These are phyloP conservation scores for Drosophila colorata DNA, from an alignment of 2,888 invertebrate species.

Conservation along the genomic window DNA sequence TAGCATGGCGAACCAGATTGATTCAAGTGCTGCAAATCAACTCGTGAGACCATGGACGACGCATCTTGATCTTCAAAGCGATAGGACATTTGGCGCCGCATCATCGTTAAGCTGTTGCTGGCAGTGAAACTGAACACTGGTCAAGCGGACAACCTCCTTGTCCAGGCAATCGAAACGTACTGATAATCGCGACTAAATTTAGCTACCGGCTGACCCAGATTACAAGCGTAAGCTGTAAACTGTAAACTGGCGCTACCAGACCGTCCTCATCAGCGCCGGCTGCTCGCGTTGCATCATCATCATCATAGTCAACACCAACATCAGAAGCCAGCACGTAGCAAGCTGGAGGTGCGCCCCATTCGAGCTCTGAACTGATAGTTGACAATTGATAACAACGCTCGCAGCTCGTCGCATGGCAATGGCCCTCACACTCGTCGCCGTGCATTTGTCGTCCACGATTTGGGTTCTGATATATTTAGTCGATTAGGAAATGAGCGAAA, in stretches of 20 bases:
- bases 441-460: slow-evolving; percentile 35
- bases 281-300: slow-evolving; percentile 44
- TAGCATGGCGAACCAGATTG: no score
- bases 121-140: slow-evolving; percentile 2
- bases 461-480: slow-evolving; percentile 46
- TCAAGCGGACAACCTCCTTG: slow-evolving; percentile 38
- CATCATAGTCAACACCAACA: slow-evolving; percentile 20
- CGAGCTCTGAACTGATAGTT: slow-evolving; percentile 13
- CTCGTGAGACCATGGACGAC: slow-evolving; percentile 55
- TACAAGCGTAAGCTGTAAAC: slow-evolving; percentile 42
- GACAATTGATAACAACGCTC: slow-evolving; percentile 43
- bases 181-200: slow-evolving; percentile 60
- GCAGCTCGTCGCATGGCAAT: slow-evolving; percentile 12
- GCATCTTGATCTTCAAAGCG: slow-evolving; percentile 76
- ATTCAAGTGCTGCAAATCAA: slow-evolving; percentile 22
- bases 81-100: slow-evolving; percentile 81
- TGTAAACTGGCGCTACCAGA: slow-evolving; percentile 12
- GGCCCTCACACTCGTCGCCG: slow-evolving; percentile 37
- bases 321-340: slow-evolving; percentile 10
- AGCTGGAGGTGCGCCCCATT: slow-evolving; percentile 28
- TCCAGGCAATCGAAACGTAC: slow-evolving; percentile 48
- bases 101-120: slow-evolving; percentile 41
- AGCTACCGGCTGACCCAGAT: slow-evolving; percentile 66
- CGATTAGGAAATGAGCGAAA: slow-evolving; percentile 26
- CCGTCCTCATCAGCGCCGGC: slow-evolving; percentile 16